Conservation (phyloP, 2,888 invertebrate species). For the Ceriagrion tenellum region DNA sequence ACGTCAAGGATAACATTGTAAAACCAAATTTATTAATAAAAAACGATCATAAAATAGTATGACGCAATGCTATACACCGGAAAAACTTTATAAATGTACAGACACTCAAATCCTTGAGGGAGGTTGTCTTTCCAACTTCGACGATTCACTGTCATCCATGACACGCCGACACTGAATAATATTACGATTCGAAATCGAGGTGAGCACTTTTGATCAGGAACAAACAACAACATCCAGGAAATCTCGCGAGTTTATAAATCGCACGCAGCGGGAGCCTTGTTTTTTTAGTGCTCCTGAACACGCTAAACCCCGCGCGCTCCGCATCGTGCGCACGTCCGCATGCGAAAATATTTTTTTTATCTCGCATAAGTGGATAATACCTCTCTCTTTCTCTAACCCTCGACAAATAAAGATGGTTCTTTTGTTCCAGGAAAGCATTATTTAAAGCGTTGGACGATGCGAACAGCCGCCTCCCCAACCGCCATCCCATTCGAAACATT, state of each 20-base stretch:
- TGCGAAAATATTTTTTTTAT: constrained; percentile 37
- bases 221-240: background rate
- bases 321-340: background rate
- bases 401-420: background rate
- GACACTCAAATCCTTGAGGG: background rate
- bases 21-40: background rate
- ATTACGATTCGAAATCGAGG: background rate
- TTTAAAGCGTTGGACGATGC: background rate
- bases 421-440: background rate
- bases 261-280: constrained; percentile 10
- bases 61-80: background rate
- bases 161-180: background rate
- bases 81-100: background rate
- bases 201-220: background rate
- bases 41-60: background rate
- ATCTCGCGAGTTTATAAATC: background rate
- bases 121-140: background rate
- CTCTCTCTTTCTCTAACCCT: background rate
- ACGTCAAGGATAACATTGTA: background rate
- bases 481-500: background rate
- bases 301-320: background rate
- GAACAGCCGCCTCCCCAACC: background rate
- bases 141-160: background rate
- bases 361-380: constrained; percentile 54
- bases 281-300: constrained; percentile 5